Evolutionary conservation across 2,113 vertebrate genomes (phyloP), one percentile per base, ranked within the genome.

Genomic region (Nothoprocta perdicaria): DNA sequence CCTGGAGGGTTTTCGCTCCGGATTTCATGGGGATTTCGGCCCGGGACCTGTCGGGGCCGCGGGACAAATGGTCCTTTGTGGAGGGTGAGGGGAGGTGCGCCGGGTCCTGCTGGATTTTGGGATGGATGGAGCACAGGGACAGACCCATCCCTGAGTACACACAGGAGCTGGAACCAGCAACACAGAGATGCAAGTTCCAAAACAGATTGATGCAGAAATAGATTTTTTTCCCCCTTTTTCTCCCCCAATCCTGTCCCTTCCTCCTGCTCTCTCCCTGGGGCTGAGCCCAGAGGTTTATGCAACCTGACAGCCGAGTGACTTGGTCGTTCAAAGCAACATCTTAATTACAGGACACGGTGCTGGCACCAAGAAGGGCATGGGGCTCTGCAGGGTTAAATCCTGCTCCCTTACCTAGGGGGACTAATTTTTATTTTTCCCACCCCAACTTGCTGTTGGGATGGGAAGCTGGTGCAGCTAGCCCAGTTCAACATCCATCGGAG

Each of bases 281-380:
- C 85, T 67, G 88, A 88, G 68, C 80, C 90, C 3, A 1, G 95
- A 94, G 68, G 33, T 72, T 94, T 95, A 96, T 95, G 94, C 81
- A 94, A 80, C 57, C 65, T 92, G 95, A 96, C 95, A 97, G 89
- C 92, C 6, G 2, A 94, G 90, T 60, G 94, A 92, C 90, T 90
- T 89, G 96, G 82, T 81, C 48, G 2, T 92, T 95, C 1, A 0
- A 76, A 92, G 93, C 22, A 2, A 95, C 15, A 10, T 95, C 96
- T 96, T 97, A 94, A 96, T 96, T 96, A 84, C 80, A 94, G 93
- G 81, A 91, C 68, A 3, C 9, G 0, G 0, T 69, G 50, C 4
- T 2, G 3, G 60, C 60, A 24, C 31, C 48, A 52, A 41, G 38
- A 67, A 13, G 2, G 17, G 9, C 6, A 62, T 8, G 43, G 29